These are phyloP conservation scores for Eurystomus glaucurus DNA, from an alignment of 2,797 vertebrate genomes.

Conservation along the genomic window DNA sequence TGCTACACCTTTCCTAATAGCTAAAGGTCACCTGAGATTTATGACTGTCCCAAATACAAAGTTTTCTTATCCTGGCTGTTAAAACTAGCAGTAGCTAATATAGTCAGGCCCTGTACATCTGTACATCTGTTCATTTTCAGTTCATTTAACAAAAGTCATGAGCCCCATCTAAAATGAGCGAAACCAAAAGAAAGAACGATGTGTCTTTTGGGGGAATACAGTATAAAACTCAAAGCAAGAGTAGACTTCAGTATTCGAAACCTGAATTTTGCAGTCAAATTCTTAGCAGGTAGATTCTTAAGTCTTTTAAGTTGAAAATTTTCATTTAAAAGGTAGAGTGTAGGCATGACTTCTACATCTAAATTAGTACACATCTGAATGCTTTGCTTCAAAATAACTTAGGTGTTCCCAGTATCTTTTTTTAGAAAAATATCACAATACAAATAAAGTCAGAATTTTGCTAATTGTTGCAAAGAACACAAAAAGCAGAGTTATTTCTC, in stretches of 20 bases:
- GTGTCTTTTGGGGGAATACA: not conserved
- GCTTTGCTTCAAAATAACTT: not conserved
- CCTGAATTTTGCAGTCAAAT: not conserved
- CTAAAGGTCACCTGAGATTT: slow-evolving; percentile 21
- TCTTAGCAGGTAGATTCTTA: not conserved
- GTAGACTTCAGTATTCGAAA: not conserved
- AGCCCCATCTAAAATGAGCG: not conserved
- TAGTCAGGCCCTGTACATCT: not conserved
- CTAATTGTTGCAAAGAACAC: not conserved
- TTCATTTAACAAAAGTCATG: not conserved
- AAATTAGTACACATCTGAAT: not conserved
- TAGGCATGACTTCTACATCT: not conserved
- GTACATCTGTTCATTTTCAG: not conserved
- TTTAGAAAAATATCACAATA: not conserved
- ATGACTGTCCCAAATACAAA: not conserved
- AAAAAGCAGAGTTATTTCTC: not conserved
- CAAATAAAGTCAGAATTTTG: not conserved
- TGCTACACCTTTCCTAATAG: not conserved
- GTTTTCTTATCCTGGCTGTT: not conserved
- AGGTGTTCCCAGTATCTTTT: not conserved
- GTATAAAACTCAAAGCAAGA: not conserved
- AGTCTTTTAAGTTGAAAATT: not conserved
- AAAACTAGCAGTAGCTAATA: not conserved
- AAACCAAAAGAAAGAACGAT: not conserved
- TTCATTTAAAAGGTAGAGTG: not conserved